phyloP scores from a whole-genome alignment of 1,140 invertebrate genomes.

The Maniola jurtina region DNA sequence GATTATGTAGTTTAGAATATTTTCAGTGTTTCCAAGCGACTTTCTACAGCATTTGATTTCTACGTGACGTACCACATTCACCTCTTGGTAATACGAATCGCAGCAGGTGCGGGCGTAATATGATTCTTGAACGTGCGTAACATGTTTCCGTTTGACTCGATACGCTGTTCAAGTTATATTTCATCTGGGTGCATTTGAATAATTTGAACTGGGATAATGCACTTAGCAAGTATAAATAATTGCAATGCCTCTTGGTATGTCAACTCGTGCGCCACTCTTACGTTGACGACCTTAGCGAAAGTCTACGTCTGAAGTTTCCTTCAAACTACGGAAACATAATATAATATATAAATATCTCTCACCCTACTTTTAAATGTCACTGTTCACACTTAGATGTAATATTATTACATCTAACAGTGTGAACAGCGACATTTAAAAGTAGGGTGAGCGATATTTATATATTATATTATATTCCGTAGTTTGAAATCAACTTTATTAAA shows the following conservation, averaged over 20 bases:
- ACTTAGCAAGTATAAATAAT: not conserved
- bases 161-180: slow-evolving; percentile 1
- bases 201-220: not conserved
- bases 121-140: slow-evolving; percentile 20
- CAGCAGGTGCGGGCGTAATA: slow-evolving; percentile 17
- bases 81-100: slow-evolving; percentile 19
- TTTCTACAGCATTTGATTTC: slow-evolving; percentile 12
- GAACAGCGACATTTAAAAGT: too few species aligned
- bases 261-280: not conserved
- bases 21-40: slow-evolving; percentile 6
- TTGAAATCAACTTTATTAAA: too few species aligned
- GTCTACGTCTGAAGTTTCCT: too few species aligned
- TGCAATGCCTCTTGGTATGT: not conserved
- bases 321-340: too few species aligned
- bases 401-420: too few species aligned
- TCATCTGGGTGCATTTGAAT: slow-evolving; percentile 11
- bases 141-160: slow-evolving; percentile 17
- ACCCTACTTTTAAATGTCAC: too few species aligned
- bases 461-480: too few species aligned
- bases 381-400: too few species aligned
- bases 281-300: too few species aligned
- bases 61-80: slow-evolving; percentile 17
- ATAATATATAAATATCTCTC: too few species aligned
- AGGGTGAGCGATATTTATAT: too few species aligned
- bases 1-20: slow-evolving; percentile 16